These are phyloP conservation scores for Catonia carolina DNA, from an alignment of 2,888 invertebrate genomes.

Conservation along the genomic window DNA sequence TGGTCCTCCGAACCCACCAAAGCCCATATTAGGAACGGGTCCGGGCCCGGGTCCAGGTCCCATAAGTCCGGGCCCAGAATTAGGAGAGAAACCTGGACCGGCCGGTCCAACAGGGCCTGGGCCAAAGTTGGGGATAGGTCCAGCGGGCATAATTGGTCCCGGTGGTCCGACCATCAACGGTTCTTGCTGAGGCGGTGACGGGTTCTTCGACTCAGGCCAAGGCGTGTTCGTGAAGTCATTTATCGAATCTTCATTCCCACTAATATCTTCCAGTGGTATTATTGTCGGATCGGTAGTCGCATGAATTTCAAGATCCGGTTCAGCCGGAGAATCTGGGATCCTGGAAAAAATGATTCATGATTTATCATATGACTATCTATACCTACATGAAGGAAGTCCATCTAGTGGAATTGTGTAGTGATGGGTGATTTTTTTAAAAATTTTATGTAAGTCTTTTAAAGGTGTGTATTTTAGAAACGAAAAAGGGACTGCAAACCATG, in stretches of 20 bases:
- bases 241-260: constrained; percentile 71
- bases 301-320: constrained; percentile 79
- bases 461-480: no score
- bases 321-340: constrained; percentile 79
- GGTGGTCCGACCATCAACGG: constrained; percentile 41
- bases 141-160: constrained; percentile 41
- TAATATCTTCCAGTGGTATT: constrained; percentile 84
- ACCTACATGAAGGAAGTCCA: no score
- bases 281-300: constrained; percentile 66
- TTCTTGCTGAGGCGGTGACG: constrained; percentile 25
- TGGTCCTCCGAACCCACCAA: neutral
- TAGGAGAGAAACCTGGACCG: constrained; percentile 27
- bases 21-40: constrained; percentile 33
- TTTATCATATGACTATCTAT: no score
- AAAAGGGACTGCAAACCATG: no score
- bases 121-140: constrained; percentile 37
- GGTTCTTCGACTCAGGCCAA: constrained; percentile 76
- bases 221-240: constrained; percentile 69
- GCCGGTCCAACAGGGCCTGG: constrained; percentile 26
- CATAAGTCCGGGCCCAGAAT: constrained; percentile 32
- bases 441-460: no score
- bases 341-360: constrained; percentile 37
- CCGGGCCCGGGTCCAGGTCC: constrained; percentile 47
- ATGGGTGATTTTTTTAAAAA: no score
- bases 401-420: no score